A percentile compares a stretch with the other conserved stretches of the same genome.
phyloP scores from a whole-genome alignment of 2,888 invertebrate genomes.

The Metellina segmentata region DNA sequence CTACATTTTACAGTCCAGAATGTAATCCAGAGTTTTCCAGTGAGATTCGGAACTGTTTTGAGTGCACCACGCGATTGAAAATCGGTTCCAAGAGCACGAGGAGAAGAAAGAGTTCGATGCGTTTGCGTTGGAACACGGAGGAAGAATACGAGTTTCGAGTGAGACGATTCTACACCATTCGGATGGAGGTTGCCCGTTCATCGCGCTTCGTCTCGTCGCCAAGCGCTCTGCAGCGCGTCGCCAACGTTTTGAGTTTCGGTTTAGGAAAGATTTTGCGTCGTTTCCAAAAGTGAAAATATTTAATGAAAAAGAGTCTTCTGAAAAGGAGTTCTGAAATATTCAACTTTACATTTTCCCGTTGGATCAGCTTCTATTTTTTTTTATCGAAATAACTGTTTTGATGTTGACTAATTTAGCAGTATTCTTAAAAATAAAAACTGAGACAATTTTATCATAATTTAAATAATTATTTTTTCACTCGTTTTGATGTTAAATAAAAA shows the following conservation, averaged over 20 bases:
- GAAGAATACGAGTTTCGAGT: conserved; percentile 50
- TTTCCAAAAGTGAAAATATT: background rate
- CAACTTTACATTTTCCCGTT: too few relatives aligned
- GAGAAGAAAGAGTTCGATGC: background rate
- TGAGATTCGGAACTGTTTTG: background rate
- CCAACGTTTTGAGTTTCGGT: background rate
- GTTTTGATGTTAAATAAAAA: too few relatives aligned
- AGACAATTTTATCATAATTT: too few relatives aligned
- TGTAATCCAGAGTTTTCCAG: background rate
- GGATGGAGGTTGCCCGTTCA: conserved; percentile 40
- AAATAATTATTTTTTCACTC: too few relatives aligned
- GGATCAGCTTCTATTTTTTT: too few relatives aligned
- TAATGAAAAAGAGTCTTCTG: background rate
- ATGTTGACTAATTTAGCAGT: too few relatives aligned
- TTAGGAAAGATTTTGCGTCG: background rate
- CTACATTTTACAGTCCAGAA: background rate
- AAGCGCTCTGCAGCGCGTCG: background rate
- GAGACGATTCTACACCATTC: conserved; percentile 53
- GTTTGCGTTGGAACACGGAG: conserved; percentile 16
- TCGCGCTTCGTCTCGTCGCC: background rate
- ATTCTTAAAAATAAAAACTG: too few relatives aligned
- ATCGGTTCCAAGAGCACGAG: background rate
- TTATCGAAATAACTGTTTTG: too few relatives aligned
- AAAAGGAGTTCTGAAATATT: too few relatives aligned
- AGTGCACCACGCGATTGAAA: conserved; percentile 10